These are phyloP conservation scores for Hipposideros armiger DNA, from an alignment of 2,113 vertebrate genomes.

Conservation along the genomic window DNA sequence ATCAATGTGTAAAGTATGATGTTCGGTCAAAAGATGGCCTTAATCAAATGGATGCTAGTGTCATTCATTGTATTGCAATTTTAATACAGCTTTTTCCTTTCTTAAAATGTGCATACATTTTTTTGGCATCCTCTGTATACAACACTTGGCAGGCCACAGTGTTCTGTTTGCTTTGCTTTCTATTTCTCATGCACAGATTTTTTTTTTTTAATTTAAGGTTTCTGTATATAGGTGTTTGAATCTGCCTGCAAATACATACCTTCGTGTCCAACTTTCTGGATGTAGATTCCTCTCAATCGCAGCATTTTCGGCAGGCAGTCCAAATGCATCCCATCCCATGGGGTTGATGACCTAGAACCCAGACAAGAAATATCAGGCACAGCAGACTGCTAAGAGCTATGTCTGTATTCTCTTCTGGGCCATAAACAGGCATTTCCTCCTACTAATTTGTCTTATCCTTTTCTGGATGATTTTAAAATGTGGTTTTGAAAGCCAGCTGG, in stretches of 20 bases:
- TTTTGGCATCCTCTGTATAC: too few species aligned
- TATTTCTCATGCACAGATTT: not conserved
- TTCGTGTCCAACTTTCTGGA: constrained; percentile 95
- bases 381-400: not conserved
- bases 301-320: constrained; percentile 98
- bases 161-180: not conserved
- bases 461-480: constrained; percentile 7
- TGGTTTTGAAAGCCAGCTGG: not conserved
- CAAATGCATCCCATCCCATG: constrained; percentile 99
- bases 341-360: constrained; percentile 95
- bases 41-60: too few species aligned
- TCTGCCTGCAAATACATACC: constrained; percentile 83
- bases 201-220: not conserved
- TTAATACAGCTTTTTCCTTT: too few species aligned
- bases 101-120: too few species aligned
- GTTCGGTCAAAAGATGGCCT: too few species aligned
- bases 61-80: too few species aligned
- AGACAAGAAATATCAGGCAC: constrained; percentile 42
- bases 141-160: not conserved
- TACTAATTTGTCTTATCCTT: not conserved
- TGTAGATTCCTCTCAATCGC: constrained; percentile 94
- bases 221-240: not conserved
- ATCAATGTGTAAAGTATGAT: too few species aligned
- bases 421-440: not conserved
- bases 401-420: not conserved